Base-by-base conservation (phyloP, 2,888 invertebrate species). In the Amiota minor region DNA sequence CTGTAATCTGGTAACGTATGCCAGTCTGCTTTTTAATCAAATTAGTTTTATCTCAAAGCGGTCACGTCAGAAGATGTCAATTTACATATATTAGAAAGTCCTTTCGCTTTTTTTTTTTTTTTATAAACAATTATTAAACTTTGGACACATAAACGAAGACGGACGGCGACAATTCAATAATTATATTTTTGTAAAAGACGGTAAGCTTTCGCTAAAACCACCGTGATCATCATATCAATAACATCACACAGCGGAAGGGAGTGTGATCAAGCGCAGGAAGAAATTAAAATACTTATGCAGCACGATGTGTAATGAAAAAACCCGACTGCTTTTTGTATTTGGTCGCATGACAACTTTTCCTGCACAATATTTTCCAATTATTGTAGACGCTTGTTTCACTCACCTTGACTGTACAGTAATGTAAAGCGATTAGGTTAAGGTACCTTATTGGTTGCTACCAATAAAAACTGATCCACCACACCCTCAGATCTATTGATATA, bases 81-180 rank as follows among this genome's bases (percentile, higher is more conserved):
- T 80, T 79, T 79, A 72, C 79, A 82, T 81, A 83, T 81, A 80
- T 84, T 84, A 84, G 84, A 85, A 84, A 84, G 84, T 85, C 83
- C 84, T 84, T 84, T 82, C 79, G 80, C 81, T 82, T 83, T 81
- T 71, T 8, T 65, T 53, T 53, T 53, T 12, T 53, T 50, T 50
- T 50, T 50, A 2, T 50, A 14, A 76, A 74, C 76, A 69, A 73
- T 73, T 74, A 76, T 76, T 75, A 75, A 70, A 75, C 71, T 76
- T 73, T 68, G 73, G 70, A 72, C 76, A 76, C 64, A 73, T 56
- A 72, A 71, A 72, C 72, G 70, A 50, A 71, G 71, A 77, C 70
- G 72, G 65, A 35, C 35, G 35, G 35, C 35, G 23, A 23, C 23
- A 23, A 23, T 23, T 23, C 23, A 35, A 35, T 35, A 35, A 35